Base-by-base conservation (phyloP, 2,888 invertebrate species). In the Thumatha senex region DNA sequence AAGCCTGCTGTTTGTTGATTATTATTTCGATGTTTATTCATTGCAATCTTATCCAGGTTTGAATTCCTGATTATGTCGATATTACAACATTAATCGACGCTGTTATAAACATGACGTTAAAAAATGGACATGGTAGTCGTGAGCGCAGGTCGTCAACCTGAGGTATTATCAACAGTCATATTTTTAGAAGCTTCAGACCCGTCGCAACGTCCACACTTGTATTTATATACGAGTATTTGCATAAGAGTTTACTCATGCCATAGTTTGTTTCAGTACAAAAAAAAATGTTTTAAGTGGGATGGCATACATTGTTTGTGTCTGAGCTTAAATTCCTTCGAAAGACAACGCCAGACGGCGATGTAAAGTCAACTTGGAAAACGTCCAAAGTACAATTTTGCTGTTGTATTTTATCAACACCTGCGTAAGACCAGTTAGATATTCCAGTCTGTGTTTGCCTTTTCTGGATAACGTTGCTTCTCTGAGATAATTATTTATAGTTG, bases 131-230 rank as follows among this genome's bases (percentile, higher is more conserved):
- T 83, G 72, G 69, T 73, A 81, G 84, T 85, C 88, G 87, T 86
- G 86, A 82, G 84, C 80, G 72, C 76, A 81, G 78, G 80, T 84
- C 84, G 67, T 75, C 74, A 80, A 91, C 85, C 89, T 85, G 79
- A 78, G 86, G 76, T 87, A n/a, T 87, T 30, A 86, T 86, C 84
- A 84, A 81, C 82, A 80, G 82, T 85, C 76, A 80, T 84, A 82
- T 78, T 78, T 74, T 76, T 82, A 74, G 74, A 77, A 78, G 79
- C 79, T 78, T 72, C 67, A 59, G 56, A 63, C 61, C 48, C 54
- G 48, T 40, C 52, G 18, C 18, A 4, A 4, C 18, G 55, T 29
- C 35, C 46, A 49, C 52, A 52, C 56, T 61, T 65, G 67, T 76
- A 69, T 66, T 74, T 60, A 59, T 60, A 63, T 48, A 66, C 34